Conservation (phyloP, 2,888 invertebrate genomes). For the Dendrolimus pini region DNA sequence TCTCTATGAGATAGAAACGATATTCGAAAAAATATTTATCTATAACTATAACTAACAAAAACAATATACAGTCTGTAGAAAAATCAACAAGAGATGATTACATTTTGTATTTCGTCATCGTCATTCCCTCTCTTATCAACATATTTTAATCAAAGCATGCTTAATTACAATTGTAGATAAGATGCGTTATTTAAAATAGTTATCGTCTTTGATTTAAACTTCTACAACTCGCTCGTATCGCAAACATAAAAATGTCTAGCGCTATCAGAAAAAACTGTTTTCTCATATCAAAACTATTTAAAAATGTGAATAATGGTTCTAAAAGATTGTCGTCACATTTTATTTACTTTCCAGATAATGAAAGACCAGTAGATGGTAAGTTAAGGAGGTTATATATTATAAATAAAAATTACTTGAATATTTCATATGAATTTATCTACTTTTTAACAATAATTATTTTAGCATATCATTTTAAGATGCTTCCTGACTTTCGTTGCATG, state of each 20-base stretch:
- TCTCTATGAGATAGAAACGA: background rate
- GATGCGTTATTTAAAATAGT: constrained; percentile 48
- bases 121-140: constrained; percentile 23
- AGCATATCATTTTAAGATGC: background rate
- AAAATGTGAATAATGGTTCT: constrained; percentile 43
- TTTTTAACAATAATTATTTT: constrained; percentile 1
- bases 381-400: constrained; percentile 6
- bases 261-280: constrained; percentile 37
- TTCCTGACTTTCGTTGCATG: too few relatives aligned
- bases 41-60: background rate
- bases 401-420: background rate
- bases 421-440: constrained; percentile 2
- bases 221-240: background rate
- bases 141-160: constrained; percentile 40
- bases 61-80: background rate
- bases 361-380: constrained; percentile 67
- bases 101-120: constrained; percentile 22
- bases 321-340: constrained; percentile 75
- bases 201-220: constrained; percentile 14
- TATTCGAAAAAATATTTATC: background rate
- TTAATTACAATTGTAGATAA: constrained; percentile 70
- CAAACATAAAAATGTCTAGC: constrained; percentile 40
- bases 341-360: constrained; percentile 77
- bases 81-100: constrained; percentile 13
- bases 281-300: constrained; percentile 37